Evolutionary conservation across 2,888 invertebrate species (phyloP), one percentile per base, ranked within the genome.

Genomic region (Liopterus haemorrhoidalis): DNA sequence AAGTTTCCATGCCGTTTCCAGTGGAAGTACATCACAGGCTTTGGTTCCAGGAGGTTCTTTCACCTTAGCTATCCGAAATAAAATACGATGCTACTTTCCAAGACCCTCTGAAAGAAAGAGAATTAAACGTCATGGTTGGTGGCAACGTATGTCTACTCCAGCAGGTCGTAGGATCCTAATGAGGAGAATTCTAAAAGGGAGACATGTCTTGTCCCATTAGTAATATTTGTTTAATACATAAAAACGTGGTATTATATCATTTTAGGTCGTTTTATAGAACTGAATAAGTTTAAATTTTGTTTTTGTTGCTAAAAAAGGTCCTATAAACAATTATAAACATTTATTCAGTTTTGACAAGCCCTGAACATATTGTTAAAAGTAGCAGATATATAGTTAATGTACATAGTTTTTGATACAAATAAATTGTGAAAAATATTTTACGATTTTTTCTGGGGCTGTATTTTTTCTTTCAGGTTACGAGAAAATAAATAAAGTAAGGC

Each of bases 151-250:
- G 72, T 74, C 81, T 0, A 85, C 86, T 1, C 70, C 71, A 0
- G 70, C 61, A 31, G 88, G 88, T 3, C 74, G 85, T n/a, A 75
- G 71, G 59, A 65, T 82, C 18, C 66, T 89, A 9, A 86, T 87
- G 85, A 73, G 83, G 56, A 74, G 85, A 54, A 74, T 88, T 52
- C 69, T 89, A 2, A 86, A 84, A 69, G 87, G 87, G 47, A 72
- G 76, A 68, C 75, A 75, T 66, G 77, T 79, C 8, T 65, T 85
- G 20, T 70, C 78, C 9, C 88, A 89, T 68, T 88, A 70, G 68
- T 51, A 41, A 32, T 40, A 33, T 41, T 25, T 30, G 11, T 20
- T 32, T 30, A 47, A 27, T 33, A 27, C 9, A 33, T n/a, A 25
- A 11, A 37, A 4, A 44, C 15, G 14, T n/a, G 31, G n/a, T n/a